Percentiles rank a stretch among this genome's conserved stretches.
phyloP scores from a whole-genome alignment of 2,113 vertebrate genomes.

The Phocoena sinus region DNA sequence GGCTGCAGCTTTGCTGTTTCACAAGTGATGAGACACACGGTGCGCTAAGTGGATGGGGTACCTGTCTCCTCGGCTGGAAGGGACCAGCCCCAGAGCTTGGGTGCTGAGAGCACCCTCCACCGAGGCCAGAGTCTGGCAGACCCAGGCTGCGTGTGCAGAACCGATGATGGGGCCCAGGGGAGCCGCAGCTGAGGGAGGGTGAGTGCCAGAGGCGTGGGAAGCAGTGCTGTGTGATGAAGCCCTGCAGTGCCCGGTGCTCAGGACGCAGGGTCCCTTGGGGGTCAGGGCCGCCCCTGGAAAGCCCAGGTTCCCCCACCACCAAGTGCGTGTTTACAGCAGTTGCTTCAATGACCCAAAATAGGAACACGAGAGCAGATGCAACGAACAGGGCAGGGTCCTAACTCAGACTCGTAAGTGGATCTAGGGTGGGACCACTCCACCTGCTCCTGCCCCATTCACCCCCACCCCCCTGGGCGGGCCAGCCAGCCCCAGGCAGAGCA shows the following conservation, averaged over 20 bases:
- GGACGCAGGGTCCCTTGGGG: not conserved
- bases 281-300: not conserved
- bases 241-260: rapidly evolving
- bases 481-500: not conserved
- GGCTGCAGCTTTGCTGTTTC: not conserved
- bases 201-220: not conserved
- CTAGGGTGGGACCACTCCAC: not conserved
- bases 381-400: not conserved
- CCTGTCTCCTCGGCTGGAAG: not conserved
- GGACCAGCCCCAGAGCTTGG: not conserved
- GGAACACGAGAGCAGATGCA: not conserved
- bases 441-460: not conserved
- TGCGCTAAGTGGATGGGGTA: not conserved
- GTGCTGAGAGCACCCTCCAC: not conserved
- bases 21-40: rapidly evolving
- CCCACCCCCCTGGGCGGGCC: rapidly evolving
- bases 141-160: not conserved
- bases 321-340: not conserved
- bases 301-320: too few relatives aligned
- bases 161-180: not conserved
- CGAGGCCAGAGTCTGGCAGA: not conserved
- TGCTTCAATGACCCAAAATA: not conserved
- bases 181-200: not conserved
- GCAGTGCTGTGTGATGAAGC: not conserved
- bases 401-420: not conserved